phyloP scores from a whole-genome alignment of 2,113 vertebrate species.

The Ginglymostoma cirratum region DNA sequence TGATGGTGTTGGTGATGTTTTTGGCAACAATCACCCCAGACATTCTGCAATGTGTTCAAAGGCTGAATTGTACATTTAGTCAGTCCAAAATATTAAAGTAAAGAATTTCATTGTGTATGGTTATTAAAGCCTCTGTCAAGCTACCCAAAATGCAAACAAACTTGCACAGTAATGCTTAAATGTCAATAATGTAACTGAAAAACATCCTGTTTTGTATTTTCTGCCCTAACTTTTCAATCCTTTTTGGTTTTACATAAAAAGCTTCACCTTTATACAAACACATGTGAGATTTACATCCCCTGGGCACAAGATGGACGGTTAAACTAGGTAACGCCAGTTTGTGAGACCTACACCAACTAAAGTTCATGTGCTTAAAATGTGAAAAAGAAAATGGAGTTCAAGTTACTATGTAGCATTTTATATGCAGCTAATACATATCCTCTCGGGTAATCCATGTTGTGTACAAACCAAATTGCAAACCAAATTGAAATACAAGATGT shows the following conservation, averaged over 20 bases:
- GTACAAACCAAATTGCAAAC: not conserved
- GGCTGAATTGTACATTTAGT: conserved; percentile 84
- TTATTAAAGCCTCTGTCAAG: conserved; percentile 83
- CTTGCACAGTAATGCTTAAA: conserved; percentile 80
- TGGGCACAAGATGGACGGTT: conserved; percentile 43
- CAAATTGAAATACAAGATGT: not conserved
- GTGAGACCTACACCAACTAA: conserved; percentile 90
- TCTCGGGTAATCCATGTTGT: not conserved
- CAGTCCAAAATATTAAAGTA: conserved; percentile 83
- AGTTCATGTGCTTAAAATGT: conserved; percentile 81
- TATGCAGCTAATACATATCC: not conserved
- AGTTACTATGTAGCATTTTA: not conserved
- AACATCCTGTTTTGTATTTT: conserved; percentile 88
- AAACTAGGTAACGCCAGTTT: conserved; percentile 65
- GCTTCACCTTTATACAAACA: conserved; percentile 60
- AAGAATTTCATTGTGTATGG: conserved; percentile 75
- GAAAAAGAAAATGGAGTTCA: not conserved
- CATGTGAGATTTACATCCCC: conserved; percentile 56
- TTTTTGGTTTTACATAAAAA: conserved; percentile 68
- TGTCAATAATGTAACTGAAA: conserved; percentile 90
- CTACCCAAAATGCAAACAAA: conserved; percentile 70
- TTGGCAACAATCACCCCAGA: conserved; percentile 78
- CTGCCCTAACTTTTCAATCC: conserved; percentile 88
- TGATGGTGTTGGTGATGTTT: conserved; percentile 78
- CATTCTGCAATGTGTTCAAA: conserved; percentile 82